Percentiles rank a stretch among this genome's conserved stretches.
phyloP scores from a whole-genome alignment of 2,113 vertebrate species.

The Tenrec ecaudatus region DNA sequence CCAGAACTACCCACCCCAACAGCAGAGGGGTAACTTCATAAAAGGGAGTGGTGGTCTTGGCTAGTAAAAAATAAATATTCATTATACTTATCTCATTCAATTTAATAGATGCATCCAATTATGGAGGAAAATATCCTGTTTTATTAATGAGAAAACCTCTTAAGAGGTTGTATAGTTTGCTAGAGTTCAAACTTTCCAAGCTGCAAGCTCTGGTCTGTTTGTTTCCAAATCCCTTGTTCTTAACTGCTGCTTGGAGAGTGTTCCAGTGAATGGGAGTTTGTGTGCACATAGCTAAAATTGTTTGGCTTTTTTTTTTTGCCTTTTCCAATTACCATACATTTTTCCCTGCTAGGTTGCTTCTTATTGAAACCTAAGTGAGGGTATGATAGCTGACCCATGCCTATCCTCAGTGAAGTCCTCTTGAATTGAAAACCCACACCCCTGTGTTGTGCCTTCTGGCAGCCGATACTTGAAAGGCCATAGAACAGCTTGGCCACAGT shows the following conservation, averaged over 20 bases:
- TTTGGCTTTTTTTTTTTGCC: neutral
- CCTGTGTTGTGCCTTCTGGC: neutral
- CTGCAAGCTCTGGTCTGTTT: neutral
- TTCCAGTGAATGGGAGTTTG: slow-evolving; percentile 1
- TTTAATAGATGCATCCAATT: neutral
- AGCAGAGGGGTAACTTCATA: neutral
- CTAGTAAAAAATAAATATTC: too few species aligned
- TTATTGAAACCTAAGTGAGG: neutral
- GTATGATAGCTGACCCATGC: neutral
- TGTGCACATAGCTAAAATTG: neutral
- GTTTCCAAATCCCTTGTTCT: too few species aligned
- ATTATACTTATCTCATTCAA: too few species aligned
- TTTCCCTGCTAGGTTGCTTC: neutral
- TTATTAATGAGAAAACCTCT: neutral
- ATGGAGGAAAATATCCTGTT: neutral
- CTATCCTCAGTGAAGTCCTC: neutral
- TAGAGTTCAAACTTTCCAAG: neutral
- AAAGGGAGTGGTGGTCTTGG: too few species aligned
- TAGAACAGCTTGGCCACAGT: neutral
- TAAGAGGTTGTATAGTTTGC: neutral
- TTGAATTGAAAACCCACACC: neutral
- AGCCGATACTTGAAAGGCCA: neutral
- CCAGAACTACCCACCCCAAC: neutral
- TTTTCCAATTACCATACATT: too few species aligned
- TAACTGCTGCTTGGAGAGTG: too few species aligned